Percentiles rank a stretch among this genome's conserved stretches.
phyloP scores from a whole-genome alignment of 2,113 vertebrate genomes.

The Tragelaphus buxtoni region DNA sequence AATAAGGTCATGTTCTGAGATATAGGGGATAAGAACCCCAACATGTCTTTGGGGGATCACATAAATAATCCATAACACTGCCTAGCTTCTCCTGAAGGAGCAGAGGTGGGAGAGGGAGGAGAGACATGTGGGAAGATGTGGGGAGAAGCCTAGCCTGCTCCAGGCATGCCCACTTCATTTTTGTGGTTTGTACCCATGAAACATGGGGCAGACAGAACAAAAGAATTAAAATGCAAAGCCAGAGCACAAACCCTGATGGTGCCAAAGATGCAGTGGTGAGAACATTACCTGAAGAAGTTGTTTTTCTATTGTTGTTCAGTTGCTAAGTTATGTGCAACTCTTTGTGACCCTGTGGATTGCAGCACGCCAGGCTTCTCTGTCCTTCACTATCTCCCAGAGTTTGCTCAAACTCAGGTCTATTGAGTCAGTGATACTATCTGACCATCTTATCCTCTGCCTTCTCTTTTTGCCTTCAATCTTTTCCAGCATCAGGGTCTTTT shows the following conservation, averaged over 20 bases:
- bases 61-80: background rate
- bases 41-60: background rate
- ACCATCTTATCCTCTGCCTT: background rate
- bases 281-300: background rate
- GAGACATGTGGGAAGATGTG: background rate
- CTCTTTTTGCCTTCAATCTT: background rate
- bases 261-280: background rate
- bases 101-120: fast-evolving
- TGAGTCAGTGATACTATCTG: background rate
- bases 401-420: background rate
- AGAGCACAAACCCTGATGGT: no score
- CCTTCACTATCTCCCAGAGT: background rate
- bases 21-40: background rate
- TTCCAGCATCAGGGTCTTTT: background rate
- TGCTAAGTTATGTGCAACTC: background rate
- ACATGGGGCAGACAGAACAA: no score
- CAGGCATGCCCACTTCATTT: fast-evolving
- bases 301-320: background rate
- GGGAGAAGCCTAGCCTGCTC: background rate
- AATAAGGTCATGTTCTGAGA: background rate
- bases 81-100: background rate
- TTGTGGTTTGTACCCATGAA: background rate
- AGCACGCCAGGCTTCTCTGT: background rate
- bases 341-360: background rate
- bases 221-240: background rate